Evolutionary conservation across 2,113 vertebrate species (phyloP).

Genomic region (Pterocles burchelli): DNA sequence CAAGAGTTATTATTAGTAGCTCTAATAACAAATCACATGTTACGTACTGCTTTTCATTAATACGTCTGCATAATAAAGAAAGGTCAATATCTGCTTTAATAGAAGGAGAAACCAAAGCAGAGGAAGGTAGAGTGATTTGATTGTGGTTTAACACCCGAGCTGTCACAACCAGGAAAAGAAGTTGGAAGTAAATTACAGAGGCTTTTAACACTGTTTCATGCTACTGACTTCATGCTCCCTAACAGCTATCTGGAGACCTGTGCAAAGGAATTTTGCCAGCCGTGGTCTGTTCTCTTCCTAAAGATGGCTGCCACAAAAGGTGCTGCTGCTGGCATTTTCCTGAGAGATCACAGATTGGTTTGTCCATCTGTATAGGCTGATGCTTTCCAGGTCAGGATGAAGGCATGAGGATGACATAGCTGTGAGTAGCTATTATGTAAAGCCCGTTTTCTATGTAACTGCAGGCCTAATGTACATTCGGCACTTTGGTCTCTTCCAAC

Average conservation of each 20-base stretch:
- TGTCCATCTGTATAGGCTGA: neutral
- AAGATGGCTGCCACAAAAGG: neutral
- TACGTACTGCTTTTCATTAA: neutral
- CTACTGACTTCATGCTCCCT: neutral
- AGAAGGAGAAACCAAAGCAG: conserved; percentile 15
- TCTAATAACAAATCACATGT: neutral
- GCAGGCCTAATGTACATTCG: neutral
- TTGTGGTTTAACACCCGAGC: neutral
- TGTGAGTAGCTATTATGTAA: neutral
- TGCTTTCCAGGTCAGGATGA: neutral
- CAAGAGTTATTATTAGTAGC: conserved; percentile 39
- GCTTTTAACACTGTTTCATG: neutral
- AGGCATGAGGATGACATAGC: neutral
- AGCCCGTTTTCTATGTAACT: neutral
- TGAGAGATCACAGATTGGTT: neutral
- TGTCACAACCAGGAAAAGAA: neutral
- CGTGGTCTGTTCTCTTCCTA: neutral
- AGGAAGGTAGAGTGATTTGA: neutral
- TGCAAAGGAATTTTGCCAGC: neutral
- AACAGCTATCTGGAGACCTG: neutral
- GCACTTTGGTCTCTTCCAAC: neutral
- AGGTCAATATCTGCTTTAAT: conserved; percentile 4
- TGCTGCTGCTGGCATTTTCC: neutral
- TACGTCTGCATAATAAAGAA: neutral
- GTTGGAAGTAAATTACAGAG: neutral